These are phyloP conservation scores for Pavo muticus DNA, from an alignment of 2,113 vertebrate genomes.

Conservation along the genomic window DNA sequence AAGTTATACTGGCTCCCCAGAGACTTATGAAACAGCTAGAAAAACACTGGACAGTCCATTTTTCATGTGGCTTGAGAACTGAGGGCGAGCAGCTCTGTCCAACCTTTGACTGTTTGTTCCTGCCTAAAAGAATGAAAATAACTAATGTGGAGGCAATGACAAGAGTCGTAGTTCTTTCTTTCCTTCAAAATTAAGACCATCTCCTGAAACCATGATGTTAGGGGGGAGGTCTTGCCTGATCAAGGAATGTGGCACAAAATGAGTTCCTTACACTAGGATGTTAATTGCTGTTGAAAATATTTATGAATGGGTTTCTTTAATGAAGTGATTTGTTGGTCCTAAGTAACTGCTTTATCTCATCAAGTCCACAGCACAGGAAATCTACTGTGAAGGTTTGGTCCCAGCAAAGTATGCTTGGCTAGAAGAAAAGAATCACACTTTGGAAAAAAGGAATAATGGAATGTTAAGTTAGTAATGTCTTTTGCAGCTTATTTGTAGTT, in stretches of 20 bases:
- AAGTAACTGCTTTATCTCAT: slow-evolving; percentile 63
- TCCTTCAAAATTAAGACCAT: neutral
- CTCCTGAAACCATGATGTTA: neutral
- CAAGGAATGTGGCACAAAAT: neutral
- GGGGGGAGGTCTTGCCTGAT: neutral
- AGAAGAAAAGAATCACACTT: slow-evolving; percentile 47
- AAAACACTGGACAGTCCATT: neutral
- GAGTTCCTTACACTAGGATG: neutral
- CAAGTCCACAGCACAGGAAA: slow-evolving; percentile 52
- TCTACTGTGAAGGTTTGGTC: slow-evolving; percentile 56
- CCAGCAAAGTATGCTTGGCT: slow-evolving; percentile 50
- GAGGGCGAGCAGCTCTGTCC: neutral
- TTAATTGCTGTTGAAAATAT: slow-evolving; percentile 49
- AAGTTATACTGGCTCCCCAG: neutral
- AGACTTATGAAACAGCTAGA: neutral
- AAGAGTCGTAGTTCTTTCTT: neutral
- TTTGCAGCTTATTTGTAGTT: slow-evolving; percentile 59
- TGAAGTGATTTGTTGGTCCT: slow-evolving; percentile 58
- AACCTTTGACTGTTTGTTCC: neutral
- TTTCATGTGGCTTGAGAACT: neutral
- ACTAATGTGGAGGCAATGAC: neutral
- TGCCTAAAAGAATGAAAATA: neutral
- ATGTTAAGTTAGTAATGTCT: slow-evolving; percentile 57
- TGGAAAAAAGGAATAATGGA: slow-evolving; percentile 25
- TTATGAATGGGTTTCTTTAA: neutral